phyloP scores from a whole-genome alignment of 2,113 vertebrate genomes.

The Centrocercus urophasianus region DNA sequence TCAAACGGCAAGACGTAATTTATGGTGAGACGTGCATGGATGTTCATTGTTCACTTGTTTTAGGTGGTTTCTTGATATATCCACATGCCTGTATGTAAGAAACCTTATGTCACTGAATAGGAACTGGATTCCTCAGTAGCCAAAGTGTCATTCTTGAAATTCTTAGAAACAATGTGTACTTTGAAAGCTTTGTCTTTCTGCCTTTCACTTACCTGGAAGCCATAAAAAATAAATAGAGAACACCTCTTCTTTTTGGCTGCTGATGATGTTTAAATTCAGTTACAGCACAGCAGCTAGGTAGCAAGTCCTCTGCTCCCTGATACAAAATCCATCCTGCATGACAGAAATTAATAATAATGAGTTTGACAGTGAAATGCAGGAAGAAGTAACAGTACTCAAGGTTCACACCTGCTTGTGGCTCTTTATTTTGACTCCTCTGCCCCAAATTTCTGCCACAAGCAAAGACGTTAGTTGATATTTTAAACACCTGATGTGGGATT shows the following conservation, averaged over 20 bases:
- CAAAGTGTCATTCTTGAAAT: not conserved
- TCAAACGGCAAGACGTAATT: constrained; percentile 95
- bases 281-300: not conserved
- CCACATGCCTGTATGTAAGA: not conserved
- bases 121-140: not conserved
- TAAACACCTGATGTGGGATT: not conserved
- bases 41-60: not conserved
- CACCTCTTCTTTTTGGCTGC: not conserved
- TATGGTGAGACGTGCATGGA: constrained; percentile 83
- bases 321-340: not conserved
- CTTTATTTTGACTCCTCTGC: not conserved
- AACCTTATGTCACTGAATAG: not conserved
- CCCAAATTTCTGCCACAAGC: fast-evolving
- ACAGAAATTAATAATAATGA: not conserved
- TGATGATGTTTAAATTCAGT: not conserved
- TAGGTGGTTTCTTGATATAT: not conserved
- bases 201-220: not conserved
- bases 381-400: not conserved
- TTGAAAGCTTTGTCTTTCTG: not conserved
- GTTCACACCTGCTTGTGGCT: not conserved
- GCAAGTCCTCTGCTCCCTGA: not conserved
- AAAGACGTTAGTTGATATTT: not conserved
- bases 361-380: not conserved
- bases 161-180: not conserved
- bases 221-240: not conserved